Conservation (phyloP, 2,888 invertebrate genomes). For the Sphaerophoria rueppellii region DNA sequence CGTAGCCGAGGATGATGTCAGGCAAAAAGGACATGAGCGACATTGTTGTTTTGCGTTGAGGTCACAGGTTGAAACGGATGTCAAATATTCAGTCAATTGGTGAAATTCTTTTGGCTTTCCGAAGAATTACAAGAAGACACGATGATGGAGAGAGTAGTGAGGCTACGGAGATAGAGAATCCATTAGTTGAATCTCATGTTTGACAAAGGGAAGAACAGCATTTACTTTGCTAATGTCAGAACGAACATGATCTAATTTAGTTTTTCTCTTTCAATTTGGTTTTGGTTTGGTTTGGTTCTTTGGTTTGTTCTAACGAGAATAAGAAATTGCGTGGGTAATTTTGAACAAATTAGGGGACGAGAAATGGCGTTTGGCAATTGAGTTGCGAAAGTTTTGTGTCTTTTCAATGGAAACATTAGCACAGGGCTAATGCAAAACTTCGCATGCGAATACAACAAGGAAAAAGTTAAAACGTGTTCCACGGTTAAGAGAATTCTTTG, state of each 20-base stretch:
- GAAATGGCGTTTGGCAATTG: conserved; percentile 23
- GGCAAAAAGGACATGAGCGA: neutral
- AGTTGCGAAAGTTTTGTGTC: conserved; percentile 13
- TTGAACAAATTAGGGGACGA: conserved; percentile 1
- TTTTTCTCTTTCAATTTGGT: neutral
- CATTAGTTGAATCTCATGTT: conserved; percentile 61
- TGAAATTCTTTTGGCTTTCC: conserved; percentile 46
- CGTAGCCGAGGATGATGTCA: neutral
- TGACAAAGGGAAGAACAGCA: conserved; percentile 41
- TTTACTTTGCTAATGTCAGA: conserved; percentile 43
- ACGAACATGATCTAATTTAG: conserved; percentile 60
- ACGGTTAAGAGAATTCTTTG: no score
- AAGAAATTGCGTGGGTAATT: conserved; percentile 12
- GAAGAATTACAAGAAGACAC: conserved; percentile 1
- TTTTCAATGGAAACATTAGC: conserved; percentile 10
- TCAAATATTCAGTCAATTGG: conserved; percentile 66
- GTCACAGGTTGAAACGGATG: conserved; percentile 49
- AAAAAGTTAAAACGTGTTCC: no score
- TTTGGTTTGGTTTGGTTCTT: neutral
- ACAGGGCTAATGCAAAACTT: neutral
- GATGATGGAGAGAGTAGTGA: neutral
- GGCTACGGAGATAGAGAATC: conserved; percentile 27
- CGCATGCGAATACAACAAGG: neutral
- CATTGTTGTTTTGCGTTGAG: conserved; percentile 27
- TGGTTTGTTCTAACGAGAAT: conserved; percentile 15